Percentiles rank a stretch among this genome's conserved stretches.
These are phyloP conservation scores for Azorinus chamasolen DNA, from an alignment of 2,888 invertebrate genomes.

Conservation along the genomic window DNA sequence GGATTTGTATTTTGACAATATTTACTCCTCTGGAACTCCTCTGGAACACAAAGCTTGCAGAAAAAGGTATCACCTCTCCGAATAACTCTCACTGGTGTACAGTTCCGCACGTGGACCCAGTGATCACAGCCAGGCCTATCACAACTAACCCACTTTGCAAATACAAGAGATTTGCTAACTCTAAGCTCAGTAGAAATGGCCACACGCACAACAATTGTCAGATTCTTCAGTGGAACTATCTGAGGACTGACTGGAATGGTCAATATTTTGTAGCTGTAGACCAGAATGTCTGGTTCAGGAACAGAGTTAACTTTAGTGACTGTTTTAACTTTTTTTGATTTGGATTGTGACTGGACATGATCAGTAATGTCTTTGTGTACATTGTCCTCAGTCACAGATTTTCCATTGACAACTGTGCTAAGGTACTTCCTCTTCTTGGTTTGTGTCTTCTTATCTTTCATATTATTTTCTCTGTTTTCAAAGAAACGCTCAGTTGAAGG, in stretches of 20 bases:
- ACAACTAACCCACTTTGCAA: conserved; percentile 29
- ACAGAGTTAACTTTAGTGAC: no score
- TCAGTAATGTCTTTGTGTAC: neutral
- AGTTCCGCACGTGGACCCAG: conserved; percentile 31
- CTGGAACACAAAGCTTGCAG: conserved; percentile 12
- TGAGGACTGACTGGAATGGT: no score
- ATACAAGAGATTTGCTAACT: neutral
- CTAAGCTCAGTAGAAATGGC: neutral
- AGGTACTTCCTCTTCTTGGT: neutral
- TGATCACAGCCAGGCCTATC: conserved; percentile 32
- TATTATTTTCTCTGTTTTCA: neutral
- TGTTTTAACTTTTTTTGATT: no score
- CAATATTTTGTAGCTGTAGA: no score
- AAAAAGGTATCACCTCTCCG: conserved; percentile 26
- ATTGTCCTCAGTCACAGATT: neutral
- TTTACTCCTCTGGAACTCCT: no score
- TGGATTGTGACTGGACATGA: no score
- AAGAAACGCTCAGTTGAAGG: no score
- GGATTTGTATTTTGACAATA: no score
- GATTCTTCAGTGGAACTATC: conserved; percentile 1
- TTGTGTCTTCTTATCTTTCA: neutral
- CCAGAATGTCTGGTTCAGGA: no score
- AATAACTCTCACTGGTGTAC: conserved; percentile 16
- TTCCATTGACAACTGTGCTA: neutral
- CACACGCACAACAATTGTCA: conserved; percentile 10